Conservation (phyloP, 2,113 vertebrate species). For the Oenanthe oenanthe region DNA sequence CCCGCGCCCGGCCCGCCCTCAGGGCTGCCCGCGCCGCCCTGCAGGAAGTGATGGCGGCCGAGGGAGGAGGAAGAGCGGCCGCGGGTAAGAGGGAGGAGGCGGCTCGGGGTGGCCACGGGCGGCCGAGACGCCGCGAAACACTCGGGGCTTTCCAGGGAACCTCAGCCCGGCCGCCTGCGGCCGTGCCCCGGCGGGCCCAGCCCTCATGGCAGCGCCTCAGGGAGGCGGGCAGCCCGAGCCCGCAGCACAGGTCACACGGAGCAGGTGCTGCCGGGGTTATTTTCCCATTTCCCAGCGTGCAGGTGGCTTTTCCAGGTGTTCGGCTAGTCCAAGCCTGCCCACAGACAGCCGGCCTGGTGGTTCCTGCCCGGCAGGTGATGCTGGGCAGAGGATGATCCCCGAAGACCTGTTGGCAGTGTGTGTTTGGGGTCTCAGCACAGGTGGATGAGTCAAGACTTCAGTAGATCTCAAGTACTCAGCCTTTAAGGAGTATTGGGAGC, state of each 20-base stretch:
- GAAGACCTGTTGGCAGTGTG: rapidly evolving
- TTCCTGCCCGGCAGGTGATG: neutral
- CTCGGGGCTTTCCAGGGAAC: neutral
- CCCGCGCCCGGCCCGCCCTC: neutral
- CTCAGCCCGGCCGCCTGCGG: neutral
- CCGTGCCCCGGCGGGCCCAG: neutral
- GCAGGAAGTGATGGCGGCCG: neutral
- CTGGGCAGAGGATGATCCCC: neutral
- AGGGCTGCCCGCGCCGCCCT: neutral
- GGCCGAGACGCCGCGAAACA: neutral
- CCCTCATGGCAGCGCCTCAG: rapidly evolving
- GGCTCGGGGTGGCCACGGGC: neutral
- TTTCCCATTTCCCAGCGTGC: neutral
- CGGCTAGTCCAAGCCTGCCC: neutral
- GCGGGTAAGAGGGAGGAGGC: constrained; percentile 9
- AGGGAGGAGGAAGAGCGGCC: neutral
- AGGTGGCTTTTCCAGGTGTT: neutral
- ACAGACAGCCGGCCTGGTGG: neutral
- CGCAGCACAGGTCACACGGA: rapidly evolving
- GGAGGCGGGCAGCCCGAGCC: neutral
- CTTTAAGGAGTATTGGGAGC: neutral
- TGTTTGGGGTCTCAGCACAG: neutral
- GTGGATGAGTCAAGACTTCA: neutral
- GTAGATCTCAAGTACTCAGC: neutral
- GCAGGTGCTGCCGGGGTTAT: rapidly evolving